Evolutionary conservation across 2,888 invertebrate species (phyloP), one percentile per base, ranked within the genome.

Genomic region (Torymus auratus): DNA sequence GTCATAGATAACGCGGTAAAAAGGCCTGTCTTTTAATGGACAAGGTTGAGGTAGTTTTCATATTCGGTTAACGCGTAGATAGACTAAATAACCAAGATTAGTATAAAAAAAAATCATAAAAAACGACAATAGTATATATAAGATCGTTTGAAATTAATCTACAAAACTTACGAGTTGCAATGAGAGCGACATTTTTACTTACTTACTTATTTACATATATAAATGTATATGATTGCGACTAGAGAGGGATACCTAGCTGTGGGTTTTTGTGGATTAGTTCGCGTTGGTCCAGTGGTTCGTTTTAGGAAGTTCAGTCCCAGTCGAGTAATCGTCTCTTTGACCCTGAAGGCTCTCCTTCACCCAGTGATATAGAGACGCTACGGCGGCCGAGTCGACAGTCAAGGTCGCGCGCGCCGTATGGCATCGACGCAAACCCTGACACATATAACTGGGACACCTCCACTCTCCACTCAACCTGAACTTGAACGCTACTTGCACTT

Each of bases 321-420:
- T 28, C 62, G 77, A 52, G 62, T 58, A 71, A 68, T 74, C 64
- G 71, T 67, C n/a, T 68, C 65, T 62, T 41, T 64, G 79, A 82
- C 82, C 82, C 82, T 82, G 79, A 79, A 76, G 75, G 28, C 68
- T 82, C 75, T 72, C 82, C 82, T 82, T 82, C 82, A 82, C 82
- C 82, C 82, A 82, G 82, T 82, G 82, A 82, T 82, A 76, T 79
- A 82, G 72, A 82, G 78, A 82, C 78, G 77, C 74, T 74, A 69
- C 61, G 81, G 15, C 67, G 73, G 58, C 60, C 69, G 60, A 60
- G 69, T 73, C 76, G 76, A 62, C 82, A 76, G 82, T 82, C 82
- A 82, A 82, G 82, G 82, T 82, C 82, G 72, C 68, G 72, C 68
- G 62, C 56, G 74, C 70, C 60, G 70, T 71, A 81, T 76, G 73